These are phyloP conservation scores for Trilocha varians DNA, from an alignment of 2,888 invertebrate genomes.

Conservation along the genomic window DNA sequence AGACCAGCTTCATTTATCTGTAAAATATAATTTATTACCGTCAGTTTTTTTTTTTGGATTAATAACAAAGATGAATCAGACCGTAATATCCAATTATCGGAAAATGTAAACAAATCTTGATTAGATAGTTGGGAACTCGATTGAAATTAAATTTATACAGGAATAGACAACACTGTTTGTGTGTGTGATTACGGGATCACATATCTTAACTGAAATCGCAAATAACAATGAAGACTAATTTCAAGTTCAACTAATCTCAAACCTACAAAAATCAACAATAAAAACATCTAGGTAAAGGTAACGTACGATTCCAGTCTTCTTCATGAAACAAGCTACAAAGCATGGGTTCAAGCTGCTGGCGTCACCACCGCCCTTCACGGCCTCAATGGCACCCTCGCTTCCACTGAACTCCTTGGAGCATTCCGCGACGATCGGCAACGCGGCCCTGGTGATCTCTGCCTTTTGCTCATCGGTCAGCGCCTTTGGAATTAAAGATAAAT, in stretches of 20 bases:
- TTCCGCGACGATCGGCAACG: constrained; percentile 14
- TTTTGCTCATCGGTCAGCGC: constrained; percentile 19
- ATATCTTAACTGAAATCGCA: no score
- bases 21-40: not conserved
- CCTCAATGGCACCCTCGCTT: constrained; percentile 12
- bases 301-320: constrained; percentile 11
- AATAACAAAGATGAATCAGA: no score
- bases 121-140: no score
- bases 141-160: no score
- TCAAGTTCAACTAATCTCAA: not conserved
- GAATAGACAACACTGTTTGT: no score
- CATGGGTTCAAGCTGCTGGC: constrained; percentile 16
- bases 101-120: no score
- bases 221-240: no score
- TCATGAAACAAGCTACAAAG: constrained; percentile 16
- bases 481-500: constrained; percentile 6
- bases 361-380: constrained; percentile 13
- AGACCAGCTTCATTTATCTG: constrained; percentile 9
- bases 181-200: no score
- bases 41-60: no score
- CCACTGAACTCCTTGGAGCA: constrained; percentile 18
- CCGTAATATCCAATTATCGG: no score
- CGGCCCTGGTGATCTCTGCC: constrained; percentile 6
- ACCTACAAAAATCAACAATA: not conserved
- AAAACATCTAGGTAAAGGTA: not conserved